These are phyloP conservation scores for Trichopoda pennipes DNA, from an alignment of 2,888 invertebrate genomes.

Conservation along the genomic window DNA sequence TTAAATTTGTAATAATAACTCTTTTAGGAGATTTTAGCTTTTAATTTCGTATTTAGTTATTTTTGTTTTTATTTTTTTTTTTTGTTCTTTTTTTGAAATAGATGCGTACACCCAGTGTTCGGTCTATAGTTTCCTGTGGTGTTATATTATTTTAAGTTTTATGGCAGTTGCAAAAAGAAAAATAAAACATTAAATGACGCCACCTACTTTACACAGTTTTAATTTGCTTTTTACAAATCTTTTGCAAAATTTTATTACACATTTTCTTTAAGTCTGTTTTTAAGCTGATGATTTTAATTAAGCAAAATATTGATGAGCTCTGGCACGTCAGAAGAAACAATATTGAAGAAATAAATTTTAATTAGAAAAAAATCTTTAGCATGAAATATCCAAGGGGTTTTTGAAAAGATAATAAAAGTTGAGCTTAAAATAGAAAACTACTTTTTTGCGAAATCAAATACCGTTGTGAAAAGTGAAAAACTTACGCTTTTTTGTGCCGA, in stretches of 20 bases:
- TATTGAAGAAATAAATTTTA: not conserved
- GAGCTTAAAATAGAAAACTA: no score
- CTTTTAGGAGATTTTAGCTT: slow-evolving; percentile 34
- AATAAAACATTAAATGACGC: slow-evolving; percentile 51
- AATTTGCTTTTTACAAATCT: slow-evolving; percentile 46
- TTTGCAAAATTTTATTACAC: slow-evolving; percentile 34
- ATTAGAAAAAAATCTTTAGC: not conserved
- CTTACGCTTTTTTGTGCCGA: no score
- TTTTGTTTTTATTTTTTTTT: slow-evolving; percentile 5
- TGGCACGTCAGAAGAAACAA: not conserved
- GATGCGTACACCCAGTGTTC: slow-evolving; percentile 20
- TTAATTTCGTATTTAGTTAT: no score
- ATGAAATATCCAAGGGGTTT: not conserved
- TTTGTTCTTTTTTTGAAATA: not conserved
- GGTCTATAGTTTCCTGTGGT: slow-evolving; percentile 53
- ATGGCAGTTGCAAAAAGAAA: slow-evolving; percentile 16
- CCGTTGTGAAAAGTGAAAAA: no score
- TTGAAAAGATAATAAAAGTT: not conserved
- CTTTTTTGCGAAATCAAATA: no score
- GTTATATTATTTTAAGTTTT: slow-evolving; percentile 25
- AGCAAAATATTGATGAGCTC: slow-evolving; percentile 36
- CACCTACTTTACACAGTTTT: slow-evolving; percentile 64
- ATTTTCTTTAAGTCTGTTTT: slow-evolving; percentile 9
- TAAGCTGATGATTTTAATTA: slow-evolving; percentile 44
- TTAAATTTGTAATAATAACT: slow-evolving; percentile 36